Evolutionary conservation across 2,113 vertebrate genomes (phyloP).

Genomic region (Sapajus apella): DNA sequence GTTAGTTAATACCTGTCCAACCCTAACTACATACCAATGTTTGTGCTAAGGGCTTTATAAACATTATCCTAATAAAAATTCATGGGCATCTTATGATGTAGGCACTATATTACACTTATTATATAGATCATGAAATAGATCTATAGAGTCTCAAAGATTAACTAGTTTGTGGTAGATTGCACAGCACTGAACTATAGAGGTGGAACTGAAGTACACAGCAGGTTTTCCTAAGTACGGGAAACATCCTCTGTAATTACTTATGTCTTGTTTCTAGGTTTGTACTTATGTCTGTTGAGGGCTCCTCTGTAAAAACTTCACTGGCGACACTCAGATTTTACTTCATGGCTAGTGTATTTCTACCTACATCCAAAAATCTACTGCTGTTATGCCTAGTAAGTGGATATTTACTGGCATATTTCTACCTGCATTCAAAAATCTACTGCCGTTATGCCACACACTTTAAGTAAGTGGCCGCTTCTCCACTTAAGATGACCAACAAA

Average conservation of each 20-base stretch:
- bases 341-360: background rate
- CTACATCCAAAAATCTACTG: background rate
- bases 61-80: background rate
- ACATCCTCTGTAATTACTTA: background rate
- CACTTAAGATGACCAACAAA: background rate
- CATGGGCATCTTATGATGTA: background rate
- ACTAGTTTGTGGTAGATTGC: background rate
- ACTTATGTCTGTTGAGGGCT: background rate
- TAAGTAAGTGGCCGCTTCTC: background rate
- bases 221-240: background rate
- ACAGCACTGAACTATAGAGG: background rate
- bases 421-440: background rate
- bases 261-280: background rate
- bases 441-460: background rate
- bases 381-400: background rate
- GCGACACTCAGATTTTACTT: background rate
- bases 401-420: background rate
- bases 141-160: background rate
- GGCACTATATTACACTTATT: background rate
- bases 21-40: background rate
- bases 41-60: background rate
- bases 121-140: background rate
- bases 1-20: background rate
- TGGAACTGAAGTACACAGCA: background rate
- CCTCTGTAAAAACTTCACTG: background rate